Base-by-base conservation (phyloP, 2,888 invertebrate species). In the Nemotelus pantherinus region DNA sequence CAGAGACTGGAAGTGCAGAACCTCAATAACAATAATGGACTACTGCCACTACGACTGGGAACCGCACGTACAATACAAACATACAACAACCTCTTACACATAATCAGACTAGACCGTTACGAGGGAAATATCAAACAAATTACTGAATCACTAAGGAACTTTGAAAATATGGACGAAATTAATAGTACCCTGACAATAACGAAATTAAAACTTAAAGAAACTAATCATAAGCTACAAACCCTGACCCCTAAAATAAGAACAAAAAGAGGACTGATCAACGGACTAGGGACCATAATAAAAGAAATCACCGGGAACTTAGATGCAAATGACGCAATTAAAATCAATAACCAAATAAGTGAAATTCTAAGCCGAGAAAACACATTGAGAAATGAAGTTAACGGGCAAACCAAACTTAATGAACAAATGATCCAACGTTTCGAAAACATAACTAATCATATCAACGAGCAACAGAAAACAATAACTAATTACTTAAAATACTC, bases 381-480 rank as follows among this genome's bases (percentile, higher is more conserved):
- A 41, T 10, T 65, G n/a, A 76, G 41, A 53, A 41, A 64, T 10
- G 44, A 53, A 55, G 2, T 55, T n/a, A 57, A 76, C 45, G 3
- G 44, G n/a, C 70, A 70, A 58, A 53, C 48, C 3, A 43, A 25
- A 48, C 25, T 77, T 9, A 77, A 77, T 50, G 44, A 71, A 41
- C 64, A 71, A 53, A 77, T 77, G 70, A 70, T 70, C 5, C 25
- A 77, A 48, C 9, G 77, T 53, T 70, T 77, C 9, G 58, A 71
- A n/a, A 77, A 77, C 43, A 55, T 77, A 43, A 60, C 77, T 3
- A 68, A 50, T 4, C 70, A 77, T 53, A 77, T 77, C 39, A 77
- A 77, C 48, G 10, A 47, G 4, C 77, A 77, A n/a, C 77, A 77
- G 43, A 7, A 47, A 47, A 25, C 10, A 4, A 60, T 77, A 3